A percentile compares a stretch with the other conserved stretches of the same genome.
Evolutionary conservation across 2,113 vertebrate genomes (phyloP).

Genomic region (Triplophysa dalaica): DNA sequence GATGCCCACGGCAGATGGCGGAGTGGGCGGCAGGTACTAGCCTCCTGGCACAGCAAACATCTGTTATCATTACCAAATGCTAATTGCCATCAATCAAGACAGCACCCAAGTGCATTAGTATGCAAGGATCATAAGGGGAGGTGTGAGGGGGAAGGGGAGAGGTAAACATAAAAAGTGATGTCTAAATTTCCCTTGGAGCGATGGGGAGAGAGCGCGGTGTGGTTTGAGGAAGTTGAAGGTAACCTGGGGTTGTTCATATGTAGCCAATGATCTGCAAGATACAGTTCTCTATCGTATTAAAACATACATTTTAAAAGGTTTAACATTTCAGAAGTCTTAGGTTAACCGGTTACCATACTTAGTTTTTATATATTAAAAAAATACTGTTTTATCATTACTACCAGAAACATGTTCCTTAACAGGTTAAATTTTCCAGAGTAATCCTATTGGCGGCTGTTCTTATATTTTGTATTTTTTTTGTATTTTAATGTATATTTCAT

Average conservation of each 20-base stretch:
- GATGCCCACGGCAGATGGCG: slow-evolving; percentile 84
- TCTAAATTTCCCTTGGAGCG: slow-evolving; percentile 77
- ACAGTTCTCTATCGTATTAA: slow-evolving; percentile 22
- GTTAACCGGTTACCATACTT: no score
- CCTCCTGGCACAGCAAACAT: slow-evolving; percentile 89
- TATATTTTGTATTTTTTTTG: no score
- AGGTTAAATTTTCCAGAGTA: no score
- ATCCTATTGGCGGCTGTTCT: no score
- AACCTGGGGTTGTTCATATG: slow-evolving; percentile 60
- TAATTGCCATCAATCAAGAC: slow-evolving; percentile 94
- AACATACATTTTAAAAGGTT: no score
- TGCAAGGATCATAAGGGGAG: slow-evolving; percentile 65
- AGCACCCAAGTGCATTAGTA: slow-evolving; percentile 85
- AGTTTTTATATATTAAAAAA: no score
- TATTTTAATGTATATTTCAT: no score
- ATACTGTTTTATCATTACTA: no score
- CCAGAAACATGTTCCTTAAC: no score
- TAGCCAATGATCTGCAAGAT: slow-evolving; percentile 50
- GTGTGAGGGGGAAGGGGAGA: slow-evolving; percentile 45
- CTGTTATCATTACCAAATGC: slow-evolving; percentile 92
- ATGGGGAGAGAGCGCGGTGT: slow-evolving; percentile 62
- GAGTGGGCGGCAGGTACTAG: slow-evolving; percentile 85
- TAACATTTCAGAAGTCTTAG: no score
- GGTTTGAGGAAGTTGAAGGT: slow-evolving; percentile 35
- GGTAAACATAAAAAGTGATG: slow-evolving; percentile 68